Percentiles rank a stretch among this genome's conserved stretches.
These are phyloP conservation scores for Mungos mungo DNA, from an alignment of 2,113 vertebrate genomes.

Conservation along the genomic window DNA sequence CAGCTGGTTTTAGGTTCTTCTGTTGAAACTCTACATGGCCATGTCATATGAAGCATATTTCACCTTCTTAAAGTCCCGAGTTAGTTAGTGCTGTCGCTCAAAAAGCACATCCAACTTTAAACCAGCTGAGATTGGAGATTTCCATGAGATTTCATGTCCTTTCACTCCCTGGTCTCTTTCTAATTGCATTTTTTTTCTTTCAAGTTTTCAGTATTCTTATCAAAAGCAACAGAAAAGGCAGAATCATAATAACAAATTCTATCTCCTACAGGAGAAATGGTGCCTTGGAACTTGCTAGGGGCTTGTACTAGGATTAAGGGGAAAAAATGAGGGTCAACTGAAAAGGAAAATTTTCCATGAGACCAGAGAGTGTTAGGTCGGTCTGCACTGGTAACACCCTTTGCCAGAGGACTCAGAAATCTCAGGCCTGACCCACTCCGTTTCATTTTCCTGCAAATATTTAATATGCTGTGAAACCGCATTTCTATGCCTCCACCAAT, in stretches of 20 bases:
- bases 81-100: neutral
- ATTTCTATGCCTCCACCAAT: neutral
- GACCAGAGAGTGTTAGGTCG: neutral
- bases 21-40: neutral
- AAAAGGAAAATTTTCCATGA: neutral
- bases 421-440: neutral
- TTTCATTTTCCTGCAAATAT: neutral
- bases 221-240: neutral
- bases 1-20: conserved; percentile 37
- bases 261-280: neutral
- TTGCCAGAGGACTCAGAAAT: neutral
- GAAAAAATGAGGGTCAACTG: neutral
- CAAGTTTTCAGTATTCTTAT: neutral
- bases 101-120: conserved; percentile 56
- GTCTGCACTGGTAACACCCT: neutral
- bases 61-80: neutral
- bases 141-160: neutral
- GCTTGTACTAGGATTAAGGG: neutral
- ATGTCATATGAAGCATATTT: neutral
- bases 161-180: neutral
- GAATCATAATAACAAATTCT: neutral
- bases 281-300: neutral
- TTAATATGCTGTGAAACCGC: neutral
- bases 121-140: neutral
- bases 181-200: neutral